These are phyloP conservation scores for Passer montanus DNA, from an alignment of 2,113 vertebrate species.

Conservation along the genomic window DNA sequence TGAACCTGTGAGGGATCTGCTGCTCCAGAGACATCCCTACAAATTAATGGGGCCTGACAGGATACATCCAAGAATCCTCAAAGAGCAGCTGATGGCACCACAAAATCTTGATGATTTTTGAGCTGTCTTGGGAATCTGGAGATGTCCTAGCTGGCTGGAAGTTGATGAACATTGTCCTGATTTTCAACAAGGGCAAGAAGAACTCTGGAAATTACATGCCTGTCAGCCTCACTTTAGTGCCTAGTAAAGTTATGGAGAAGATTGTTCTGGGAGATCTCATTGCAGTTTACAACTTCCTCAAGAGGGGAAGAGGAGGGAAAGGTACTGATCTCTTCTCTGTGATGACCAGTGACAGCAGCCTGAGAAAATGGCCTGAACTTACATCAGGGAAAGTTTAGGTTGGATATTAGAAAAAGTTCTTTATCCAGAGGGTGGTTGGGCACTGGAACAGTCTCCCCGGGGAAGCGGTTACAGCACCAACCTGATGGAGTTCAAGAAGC, in stretches of 20 bases:
- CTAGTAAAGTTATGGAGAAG: not conserved
- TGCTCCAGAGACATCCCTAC: not conserved
- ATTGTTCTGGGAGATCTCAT: not conserved
- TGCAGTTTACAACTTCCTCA: not conserved
- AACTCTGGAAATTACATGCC: not conserved
- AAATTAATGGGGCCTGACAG: not conserved
- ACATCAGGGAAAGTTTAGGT: not conserved
- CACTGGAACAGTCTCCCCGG: no score
- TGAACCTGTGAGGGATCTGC: not conserved
- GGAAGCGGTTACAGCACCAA: not conserved
- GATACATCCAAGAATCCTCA: not conserved
- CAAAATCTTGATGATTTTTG: not conserved
- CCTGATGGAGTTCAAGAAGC: not conserved
- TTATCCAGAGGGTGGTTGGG: not conserved
- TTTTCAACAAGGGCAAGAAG: not conserved
- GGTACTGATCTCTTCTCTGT: not conserved
- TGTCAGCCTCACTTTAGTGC: not conserved
- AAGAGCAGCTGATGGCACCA: not conserved
- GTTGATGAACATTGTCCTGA: accelerated
- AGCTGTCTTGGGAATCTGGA: not conserved
- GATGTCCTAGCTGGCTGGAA: not conserved
- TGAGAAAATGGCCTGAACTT: not conserved
- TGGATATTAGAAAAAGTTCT: not conserved
- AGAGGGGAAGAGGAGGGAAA: not conserved
- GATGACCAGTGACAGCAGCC: not conserved